Percentiles rank a stretch among this genome's conserved stretches.
These are phyloP conservation scores for Clivina fossor DNA, from an alignment of 2,888 invertebrate genomes.

Conservation along the genomic window DNA sequence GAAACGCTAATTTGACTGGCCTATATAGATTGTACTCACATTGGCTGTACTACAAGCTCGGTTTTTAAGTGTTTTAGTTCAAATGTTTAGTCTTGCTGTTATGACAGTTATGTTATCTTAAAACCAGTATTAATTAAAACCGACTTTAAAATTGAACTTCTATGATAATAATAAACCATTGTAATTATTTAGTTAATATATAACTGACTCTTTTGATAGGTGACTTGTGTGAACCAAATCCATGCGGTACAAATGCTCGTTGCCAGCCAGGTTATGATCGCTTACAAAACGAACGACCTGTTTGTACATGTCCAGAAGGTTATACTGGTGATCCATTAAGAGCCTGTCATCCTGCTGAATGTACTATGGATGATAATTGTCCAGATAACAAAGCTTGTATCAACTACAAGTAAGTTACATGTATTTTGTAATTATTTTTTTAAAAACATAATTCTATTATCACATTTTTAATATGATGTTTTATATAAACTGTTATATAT, in stretches of 20 bases:
- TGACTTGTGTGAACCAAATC: slow-evolving; percentile 83
- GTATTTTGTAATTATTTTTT: slow-evolving; percentile 49
- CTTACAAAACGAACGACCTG: slow-evolving; percentile 78
- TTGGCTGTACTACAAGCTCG: no score
- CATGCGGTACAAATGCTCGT: slow-evolving; percentile 77
- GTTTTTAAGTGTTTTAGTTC: no score
- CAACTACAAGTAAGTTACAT: slow-evolving; percentile 72
- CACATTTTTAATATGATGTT: not conserved
- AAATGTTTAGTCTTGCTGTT: no score
- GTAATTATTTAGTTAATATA: no score
- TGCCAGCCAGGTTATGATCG: slow-evolving; percentile 84
- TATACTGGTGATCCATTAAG: slow-evolving; percentile 76
- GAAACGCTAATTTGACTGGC: no score
- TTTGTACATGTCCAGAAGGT: slow-evolving; percentile 79
- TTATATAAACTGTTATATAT: not conserved
- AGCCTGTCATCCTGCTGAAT: slow-evolving; percentile 77
- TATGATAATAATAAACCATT: no score
- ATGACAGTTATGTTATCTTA: no score
- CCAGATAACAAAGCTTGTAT: slow-evolving; percentile 74
- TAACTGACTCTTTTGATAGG: slow-evolving; percentile 59
- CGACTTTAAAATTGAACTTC: no score
- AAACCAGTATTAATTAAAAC: no score
- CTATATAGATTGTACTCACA: no score
- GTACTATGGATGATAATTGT: slow-evolving; percentile 75
- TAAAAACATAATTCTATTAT: not conserved